phyloP scores from a whole-genome alignment of 1,140 invertebrate genomes.

The Diploscapter pachys region DNA sequence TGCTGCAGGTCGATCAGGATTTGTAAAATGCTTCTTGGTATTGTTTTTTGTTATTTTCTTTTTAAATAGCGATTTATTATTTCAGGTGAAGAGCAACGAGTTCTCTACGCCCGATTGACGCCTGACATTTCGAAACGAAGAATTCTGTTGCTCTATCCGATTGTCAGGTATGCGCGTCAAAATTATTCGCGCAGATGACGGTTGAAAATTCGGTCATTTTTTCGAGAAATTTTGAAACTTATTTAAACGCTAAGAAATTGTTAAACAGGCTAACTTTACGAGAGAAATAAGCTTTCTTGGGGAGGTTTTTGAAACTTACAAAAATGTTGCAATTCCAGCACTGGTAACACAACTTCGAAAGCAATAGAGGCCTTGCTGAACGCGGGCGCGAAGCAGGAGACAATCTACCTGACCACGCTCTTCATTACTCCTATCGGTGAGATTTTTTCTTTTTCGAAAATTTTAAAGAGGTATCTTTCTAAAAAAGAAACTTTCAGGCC shows the following conservation, averaged over 20 bases:
- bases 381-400: slow-evolving; percentile 40
- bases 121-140: slow-evolving; percentile 85
- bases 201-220: background rate
- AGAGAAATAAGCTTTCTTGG: slow-evolving; percentile 10
- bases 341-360: slow-evolving; percentile 47
- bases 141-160: slow-evolving; percentile 93
- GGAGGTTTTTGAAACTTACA: background rate
- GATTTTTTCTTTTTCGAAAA: background rate
- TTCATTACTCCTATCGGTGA: slow-evolving; percentile 43
- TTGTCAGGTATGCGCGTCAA: slow-evolving; percentile 5
- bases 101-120: slow-evolving; percentile 96
- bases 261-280: background rate
- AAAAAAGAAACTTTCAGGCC: background rate
- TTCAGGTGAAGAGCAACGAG: slow-evolving; percentile 84
- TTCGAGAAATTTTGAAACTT: no score
- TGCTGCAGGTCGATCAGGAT: slow-evolving; percentile 86
- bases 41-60: slow-evolving; percentile 7
- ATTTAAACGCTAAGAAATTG: no score
- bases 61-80: slow-evolving; percentile 5
- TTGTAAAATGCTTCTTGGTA: slow-evolving; percentile 27
- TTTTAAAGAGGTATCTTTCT: no score
- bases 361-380: slow-evolving; percentile 44
- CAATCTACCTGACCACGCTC: slow-evolving; percentile 46
- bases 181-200: background rate
- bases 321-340: slow-evolving; percentile 28